Conservation (phyloP, 2,797 vertebrate genomes). For the Champsocephalus esox region DNA sequence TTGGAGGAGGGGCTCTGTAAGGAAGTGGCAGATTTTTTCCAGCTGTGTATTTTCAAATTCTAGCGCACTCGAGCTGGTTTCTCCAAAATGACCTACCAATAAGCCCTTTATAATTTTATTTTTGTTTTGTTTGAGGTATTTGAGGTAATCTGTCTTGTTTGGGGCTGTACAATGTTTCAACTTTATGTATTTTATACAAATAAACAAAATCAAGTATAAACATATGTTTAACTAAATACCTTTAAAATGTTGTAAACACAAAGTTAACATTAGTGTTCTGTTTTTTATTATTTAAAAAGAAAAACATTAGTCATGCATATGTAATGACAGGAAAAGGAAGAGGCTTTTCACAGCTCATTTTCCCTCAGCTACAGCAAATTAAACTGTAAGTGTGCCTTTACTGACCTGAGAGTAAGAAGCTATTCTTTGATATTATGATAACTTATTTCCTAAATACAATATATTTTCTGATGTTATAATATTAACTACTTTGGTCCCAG, state of each 20-base stretch:
- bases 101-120: background rate
- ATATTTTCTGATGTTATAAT: too few relatives aligned
- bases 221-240: background rate
- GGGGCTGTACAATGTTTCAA: background rate
- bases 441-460: too few relatives aligned
- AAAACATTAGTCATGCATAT: background rate
- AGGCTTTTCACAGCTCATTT: constrained; percentile 10
- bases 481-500: too few relatives aligned
- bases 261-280: background rate
- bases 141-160: background rate
- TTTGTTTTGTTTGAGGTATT: background rate
- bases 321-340: constrained; percentile 13
- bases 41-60: too few relatives aligned
- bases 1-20: too few relatives aligned
- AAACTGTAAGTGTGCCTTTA: too few relatives aligned
- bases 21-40: too few relatives aligned
- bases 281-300: background rate
- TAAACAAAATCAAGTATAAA: background rate
- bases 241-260: background rate
- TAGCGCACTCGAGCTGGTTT: too few relatives aligned
- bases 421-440: too few relatives aligned
- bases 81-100: too few relatives aligned
- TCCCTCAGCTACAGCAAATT: background rate
- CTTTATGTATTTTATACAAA: too few relatives aligned
- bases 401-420: too few relatives aligned